A percentile compares a stretch with the other conserved stretches of the same genome.
Conservation (phyloP, 2,113 vertebrate genomes). For the Malurus elegans region DNA sequence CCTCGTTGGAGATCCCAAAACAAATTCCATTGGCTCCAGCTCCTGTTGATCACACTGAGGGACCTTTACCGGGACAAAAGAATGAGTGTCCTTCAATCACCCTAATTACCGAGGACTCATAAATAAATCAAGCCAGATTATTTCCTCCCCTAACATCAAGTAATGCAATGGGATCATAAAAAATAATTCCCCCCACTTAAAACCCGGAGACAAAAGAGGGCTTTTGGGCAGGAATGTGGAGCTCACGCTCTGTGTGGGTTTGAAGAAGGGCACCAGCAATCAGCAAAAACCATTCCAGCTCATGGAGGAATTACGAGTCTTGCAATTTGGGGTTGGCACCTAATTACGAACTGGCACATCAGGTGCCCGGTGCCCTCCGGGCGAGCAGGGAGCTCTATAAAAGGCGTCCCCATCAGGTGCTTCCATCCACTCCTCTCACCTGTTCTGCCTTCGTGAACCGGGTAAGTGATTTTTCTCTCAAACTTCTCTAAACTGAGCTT, state of each 20-base stretch:
- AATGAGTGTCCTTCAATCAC: not conserved
- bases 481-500: not conserved
- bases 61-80: not conserved
- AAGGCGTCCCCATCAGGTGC: not conserved
- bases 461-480: not conserved
- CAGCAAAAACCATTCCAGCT: constrained; percentile 1
- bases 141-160: not conserved
- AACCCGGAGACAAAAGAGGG: not conserved
- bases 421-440: not conserved
- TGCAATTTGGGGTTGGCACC: constrained; percentile 25
- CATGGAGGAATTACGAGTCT: not conserved
- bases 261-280: not conserved
- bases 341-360: not conserved
- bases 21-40: not conserved
- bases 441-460: not conserved
- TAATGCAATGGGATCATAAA: not conserved
- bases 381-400: not conserved
- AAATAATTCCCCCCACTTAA: not conserved
- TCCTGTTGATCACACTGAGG: not conserved
- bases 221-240: not conserved
- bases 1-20: not conserved
- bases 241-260: not conserved
- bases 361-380: not conserved
- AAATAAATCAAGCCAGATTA: not conserved
- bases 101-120: not conserved